Conservation (phyloP, 2,888 invertebrate species). For the Odontocerum albicorne region DNA sequence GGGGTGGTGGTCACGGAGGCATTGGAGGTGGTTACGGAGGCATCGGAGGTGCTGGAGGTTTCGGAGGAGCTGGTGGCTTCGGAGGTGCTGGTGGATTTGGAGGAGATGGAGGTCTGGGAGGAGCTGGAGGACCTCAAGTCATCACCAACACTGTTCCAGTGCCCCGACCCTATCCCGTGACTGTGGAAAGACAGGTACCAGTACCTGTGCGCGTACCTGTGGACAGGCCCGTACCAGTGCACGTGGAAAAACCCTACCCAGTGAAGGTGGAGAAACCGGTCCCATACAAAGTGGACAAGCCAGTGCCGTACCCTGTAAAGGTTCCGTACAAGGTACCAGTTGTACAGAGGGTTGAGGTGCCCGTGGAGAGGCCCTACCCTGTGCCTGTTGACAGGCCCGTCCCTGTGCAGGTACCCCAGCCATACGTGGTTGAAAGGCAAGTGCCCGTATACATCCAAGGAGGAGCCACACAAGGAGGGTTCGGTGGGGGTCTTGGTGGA, state of each 20-base stretch:
- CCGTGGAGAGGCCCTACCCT: constrained; percentile 32
- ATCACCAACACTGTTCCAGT: constrained; percentile 45
- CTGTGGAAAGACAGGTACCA: constrained; percentile 50
- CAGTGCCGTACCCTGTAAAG: constrained; percentile 33
- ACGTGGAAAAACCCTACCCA: constrained; percentile 26
- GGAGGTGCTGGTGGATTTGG: neutral
- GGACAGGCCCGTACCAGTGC: constrained; percentile 29
- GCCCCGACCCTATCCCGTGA: constrained; percentile 54
- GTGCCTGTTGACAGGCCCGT: constrained; percentile 31
- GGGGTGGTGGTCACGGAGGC: constrained; percentile 6
- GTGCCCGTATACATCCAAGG: constrained; percentile 31
- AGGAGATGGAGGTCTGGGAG: constrained; percentile 1
- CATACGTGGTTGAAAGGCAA: constrained; percentile 33
- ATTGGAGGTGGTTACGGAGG: neutral
- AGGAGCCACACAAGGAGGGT: constrained; percentile 24
- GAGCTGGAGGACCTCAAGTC: constrained; percentile 16
- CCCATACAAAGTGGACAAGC: constrained; percentile 29
- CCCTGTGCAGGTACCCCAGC: constrained; percentile 30
- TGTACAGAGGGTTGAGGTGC: constrained; percentile 32
- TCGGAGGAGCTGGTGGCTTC: neutral
- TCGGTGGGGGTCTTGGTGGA: neutral
- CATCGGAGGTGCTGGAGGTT: constrained; percentile 1
- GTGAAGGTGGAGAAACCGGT: constrained; percentile 28
- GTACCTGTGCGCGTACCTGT: constrained; percentile 50
- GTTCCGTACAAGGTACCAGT: constrained; percentile 34